A percentile compares a stretch with the other conserved stretches of the same genome.
Conservation (phyloP, 2,797 vertebrate species). For the Gambusia yucatana region DNA sequence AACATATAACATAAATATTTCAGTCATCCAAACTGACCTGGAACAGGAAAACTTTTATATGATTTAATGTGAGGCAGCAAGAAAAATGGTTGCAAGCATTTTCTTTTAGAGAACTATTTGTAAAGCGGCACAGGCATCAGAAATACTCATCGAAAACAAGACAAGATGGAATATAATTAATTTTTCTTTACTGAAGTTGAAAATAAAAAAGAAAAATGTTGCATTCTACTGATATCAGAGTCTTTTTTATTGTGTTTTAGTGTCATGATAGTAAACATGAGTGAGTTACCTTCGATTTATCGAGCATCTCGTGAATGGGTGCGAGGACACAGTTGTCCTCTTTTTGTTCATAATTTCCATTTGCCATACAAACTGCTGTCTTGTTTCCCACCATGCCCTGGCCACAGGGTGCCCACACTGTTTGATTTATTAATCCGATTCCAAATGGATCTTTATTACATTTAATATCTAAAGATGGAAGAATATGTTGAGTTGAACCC, state of each 20-base stretch:
- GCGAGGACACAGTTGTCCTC: not conserved
- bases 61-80: not conserved
- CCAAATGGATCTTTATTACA: not conserved
- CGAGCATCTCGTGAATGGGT: not conserved
- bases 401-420: not conserved
- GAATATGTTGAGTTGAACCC: not conserved
- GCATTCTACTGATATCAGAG: too few species aligned
- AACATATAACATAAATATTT: not conserved
- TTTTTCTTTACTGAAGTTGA: not conserved
- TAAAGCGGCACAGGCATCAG: not conserved
- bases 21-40: not conserved
- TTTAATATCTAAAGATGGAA: not conserved
- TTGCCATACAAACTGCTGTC: not conserved
- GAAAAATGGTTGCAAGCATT: not conserved
- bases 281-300: not conserved
- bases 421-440: fast-evolving
- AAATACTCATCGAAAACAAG: not conserved
- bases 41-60: not conserved
- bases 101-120: not conserved
- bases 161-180: not conserved
- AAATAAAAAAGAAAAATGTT: not conserved
- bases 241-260: not conserved
- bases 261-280: not conserved
- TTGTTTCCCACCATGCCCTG: not conserved
- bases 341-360: not conserved